A percentile compares a stretch with the other conserved stretches of the same genome.
Evolutionary conservation across 2,888 invertebrate genomes (phyloP).

Genomic region (Drosophila tanythrix): DNA sequence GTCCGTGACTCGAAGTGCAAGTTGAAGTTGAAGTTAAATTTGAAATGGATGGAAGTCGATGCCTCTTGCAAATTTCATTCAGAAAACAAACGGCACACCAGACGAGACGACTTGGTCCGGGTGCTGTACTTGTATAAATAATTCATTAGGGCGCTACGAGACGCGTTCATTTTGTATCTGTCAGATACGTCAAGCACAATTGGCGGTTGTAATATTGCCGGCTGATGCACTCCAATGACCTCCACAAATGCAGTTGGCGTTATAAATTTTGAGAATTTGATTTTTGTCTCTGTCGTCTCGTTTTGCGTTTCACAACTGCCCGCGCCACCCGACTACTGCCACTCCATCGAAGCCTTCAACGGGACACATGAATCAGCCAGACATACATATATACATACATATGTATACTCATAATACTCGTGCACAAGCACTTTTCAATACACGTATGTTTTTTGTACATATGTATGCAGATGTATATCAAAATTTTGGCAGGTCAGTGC

Average conservation of each 20-base stretch:
- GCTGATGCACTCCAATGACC: slow-evolving; percentile 65
- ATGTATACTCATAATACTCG: slow-evolving; percentile 12
- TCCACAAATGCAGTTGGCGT: slow-evolving; percentile 47
- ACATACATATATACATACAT: slow-evolving; percentile 8
- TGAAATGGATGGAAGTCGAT: slow-evolving; percentile 35
- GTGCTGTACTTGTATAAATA: slow-evolving; percentile 55
- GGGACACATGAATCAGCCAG: slow-evolving; percentile 64
- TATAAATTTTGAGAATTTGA: slow-evolving; percentile 60
- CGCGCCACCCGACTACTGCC: slow-evolving; percentile 4
- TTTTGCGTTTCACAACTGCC: slow-evolving; percentile 39
- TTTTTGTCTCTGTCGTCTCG: slow-evolving; percentile 46
- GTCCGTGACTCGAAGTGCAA: slow-evolving; percentile 59
- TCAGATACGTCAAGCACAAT: slow-evolving; percentile 53
- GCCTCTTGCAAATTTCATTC: slow-evolving; percentile 54
- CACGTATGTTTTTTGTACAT: background rate
- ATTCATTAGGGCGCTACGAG: slow-evolving; percentile 59
- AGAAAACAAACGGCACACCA: slow-evolving; percentile 35
- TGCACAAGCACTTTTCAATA: slow-evolving; percentile 38
- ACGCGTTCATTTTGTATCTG: slow-evolving; percentile 63
- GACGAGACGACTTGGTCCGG: slow-evolving; percentile 20
- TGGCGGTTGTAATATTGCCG: slow-evolving; percentile 24
- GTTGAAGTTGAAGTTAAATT: slow-evolving; percentile 45
- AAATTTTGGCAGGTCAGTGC: slow-evolving; percentile 66
- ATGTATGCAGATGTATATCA: slow-evolving; percentile 40
- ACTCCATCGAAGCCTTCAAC: slow-evolving; percentile 20